Evolutionary conservation across 2,888 invertebrate species (phyloP), one percentile per base, ranked within the genome.

Genomic region (Amiota minor): DNA sequence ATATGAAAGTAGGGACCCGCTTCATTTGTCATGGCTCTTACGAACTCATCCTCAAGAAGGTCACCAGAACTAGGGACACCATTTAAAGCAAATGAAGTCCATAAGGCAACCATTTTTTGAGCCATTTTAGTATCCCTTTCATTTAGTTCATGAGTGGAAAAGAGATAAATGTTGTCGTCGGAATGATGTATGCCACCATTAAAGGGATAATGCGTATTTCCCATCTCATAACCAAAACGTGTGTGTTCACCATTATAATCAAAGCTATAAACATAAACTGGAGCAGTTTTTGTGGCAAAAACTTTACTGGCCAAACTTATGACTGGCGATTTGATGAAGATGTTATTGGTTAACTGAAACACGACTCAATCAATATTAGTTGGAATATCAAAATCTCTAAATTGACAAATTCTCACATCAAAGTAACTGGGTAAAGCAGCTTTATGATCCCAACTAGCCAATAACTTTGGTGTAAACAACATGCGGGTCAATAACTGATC

Each of bases 81-180:
- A 9, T 76, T 76, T n/a, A 81, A 86, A 35, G 88, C 90, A 80
- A 90, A 90, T 16, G 89, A 89, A 6, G 90, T 89, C 90, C 90
- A 90, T 61, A 90, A 53, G 2, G 88, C 84, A 4, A 92, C 87
- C 90, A 92, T 90, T 74, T 88, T 88, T 56, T 89, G 87, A 1
- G 91, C 89, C 69, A 92, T 86, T 61, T 79, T 70, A 1, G 82
- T 84, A 71, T 91, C 91, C 9, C 77, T 74, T 2, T 75, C 79
- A 73, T 88, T 89, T 45, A 91, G 78, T 1, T 78, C 73, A 68
- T 88, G 87, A 0, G 87, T 88, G 12, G 87, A 82, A 83, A 92
- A 93, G n/a, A 93, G 78, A 79, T 93, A 92, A n/a, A 92, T 90
- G 46, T 92, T 89, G 75, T 93, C 93, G 79, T 93, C 91, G 0